Evolutionary conservation across 37 sponge, comb jelly and placozoan species (phyloP).

Genomic region (Chondrilla cf. caribensis): DNA sequence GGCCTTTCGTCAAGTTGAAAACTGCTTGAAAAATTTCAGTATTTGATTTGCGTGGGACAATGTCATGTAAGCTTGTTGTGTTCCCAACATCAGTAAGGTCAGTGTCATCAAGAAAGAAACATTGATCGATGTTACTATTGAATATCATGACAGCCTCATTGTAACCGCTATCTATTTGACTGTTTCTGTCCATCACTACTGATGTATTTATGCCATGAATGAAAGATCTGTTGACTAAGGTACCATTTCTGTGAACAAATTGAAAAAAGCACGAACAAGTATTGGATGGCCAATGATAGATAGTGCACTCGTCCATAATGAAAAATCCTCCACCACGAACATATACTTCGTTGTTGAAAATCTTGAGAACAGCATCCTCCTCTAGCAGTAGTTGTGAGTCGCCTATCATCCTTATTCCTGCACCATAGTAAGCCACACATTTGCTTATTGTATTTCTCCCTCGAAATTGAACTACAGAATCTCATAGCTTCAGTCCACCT

Average conservation of each 20-base stretch:
- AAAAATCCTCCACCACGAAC: background rate
- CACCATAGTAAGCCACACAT: background rate
- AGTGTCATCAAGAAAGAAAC: background rate
- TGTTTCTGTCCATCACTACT: background rate
- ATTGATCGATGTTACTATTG: conserved; percentile 17
- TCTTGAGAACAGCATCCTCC: background rate
- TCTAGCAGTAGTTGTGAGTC: background rate
- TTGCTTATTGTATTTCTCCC: background rate
- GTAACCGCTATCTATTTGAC: background rate
- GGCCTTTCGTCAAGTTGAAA: background rate
- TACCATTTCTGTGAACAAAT: background rate
- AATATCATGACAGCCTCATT: conserved; percentile 10
- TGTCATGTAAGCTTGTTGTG: no score
- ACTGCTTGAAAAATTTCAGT: background rate
- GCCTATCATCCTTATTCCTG: background rate
- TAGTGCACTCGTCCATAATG: background rate
- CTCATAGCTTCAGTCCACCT: background rate
- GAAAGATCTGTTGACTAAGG: background rate
- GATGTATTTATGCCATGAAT: background rate
- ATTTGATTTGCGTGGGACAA: background rate
- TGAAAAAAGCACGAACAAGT: background rate
- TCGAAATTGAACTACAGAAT: background rate
- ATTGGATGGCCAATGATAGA: background rate
- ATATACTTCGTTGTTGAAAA: background rate
- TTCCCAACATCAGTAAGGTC: background rate